Base-by-base conservation (phyloP, 1,140 invertebrate species). In the Capitella teleta region DNA sequence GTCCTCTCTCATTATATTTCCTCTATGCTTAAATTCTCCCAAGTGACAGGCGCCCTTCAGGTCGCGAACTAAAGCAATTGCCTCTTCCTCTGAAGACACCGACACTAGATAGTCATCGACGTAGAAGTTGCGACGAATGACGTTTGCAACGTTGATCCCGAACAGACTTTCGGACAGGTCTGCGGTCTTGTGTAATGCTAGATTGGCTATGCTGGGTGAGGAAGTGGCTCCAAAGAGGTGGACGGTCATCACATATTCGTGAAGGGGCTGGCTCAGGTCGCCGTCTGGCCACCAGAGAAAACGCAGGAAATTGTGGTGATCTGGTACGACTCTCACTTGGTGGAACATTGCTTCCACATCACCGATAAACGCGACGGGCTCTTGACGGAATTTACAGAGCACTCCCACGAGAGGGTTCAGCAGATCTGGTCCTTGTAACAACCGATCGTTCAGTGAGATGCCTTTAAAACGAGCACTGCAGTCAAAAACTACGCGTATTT, bases 361-460 rank as follows among this genome's bases (percentile, higher is more conserved):
- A 8, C 38, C 38, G 12, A 41, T 41, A 19, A 41, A 6, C 12
- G 38, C 38, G 6, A 41, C 18, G 10, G 10, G 10, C 18, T 41
- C 18, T 41, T 41, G 12, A 10, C 38, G 10, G 18, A 41, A 41
- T 10, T 19, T 10, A 14, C 10, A 14, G 8, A 41, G 21, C 12
- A 41, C 38, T 8, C 38, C 38, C 12, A 41, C 38, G 6, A 41
- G 38, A 41, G 38, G 21, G 19, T 41, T 41, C 10, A 19, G 12
- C 38, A 41, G 38, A 19, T 41, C 38, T 18, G 38, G 38, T n/a
- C 38, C 38, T 41, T 41, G 38, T 14, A 41, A 19, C 18, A 41
- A 18, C 6, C 6, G 12, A 19, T 41, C 38, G 21, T 41, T 41
- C 38, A 41, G 18, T 8, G 6, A 10, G 6, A 14, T 8, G 18